Evolutionary conservation across 2,888 invertebrate species (phyloP).

Genomic region (Polymixis flavicincta): DNA sequence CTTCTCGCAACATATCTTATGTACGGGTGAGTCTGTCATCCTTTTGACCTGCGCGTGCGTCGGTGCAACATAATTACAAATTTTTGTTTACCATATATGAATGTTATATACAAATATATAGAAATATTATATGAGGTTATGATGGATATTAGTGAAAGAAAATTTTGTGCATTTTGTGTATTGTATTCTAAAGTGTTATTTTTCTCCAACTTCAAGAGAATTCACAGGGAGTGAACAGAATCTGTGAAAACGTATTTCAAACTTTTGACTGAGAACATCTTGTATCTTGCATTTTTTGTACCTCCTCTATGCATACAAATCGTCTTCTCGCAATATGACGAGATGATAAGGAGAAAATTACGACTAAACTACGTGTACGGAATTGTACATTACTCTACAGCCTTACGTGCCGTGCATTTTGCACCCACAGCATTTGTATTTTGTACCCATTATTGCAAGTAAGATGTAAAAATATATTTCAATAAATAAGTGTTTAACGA

Average conservation of each 20-base stretch:
- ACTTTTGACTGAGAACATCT: no score
- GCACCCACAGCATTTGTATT: no score
- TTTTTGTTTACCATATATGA: slow-evolving; percentile 25
- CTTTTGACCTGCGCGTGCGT: slow-evolving; percentile 80
- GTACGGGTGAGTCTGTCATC: slow-evolving; percentile 84
- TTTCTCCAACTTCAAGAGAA: not conserved
- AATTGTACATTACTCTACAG: no score
- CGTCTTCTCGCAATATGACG: not conserved
- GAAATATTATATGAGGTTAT: not conserved
- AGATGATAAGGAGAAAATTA: not conserved
- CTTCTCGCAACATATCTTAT: slow-evolving; percentile 91
- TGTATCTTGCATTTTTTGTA: not conserved
- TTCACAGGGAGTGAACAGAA: not conserved
- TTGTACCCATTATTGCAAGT: no score
- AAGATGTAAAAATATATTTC: no score
- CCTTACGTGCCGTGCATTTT: no score
- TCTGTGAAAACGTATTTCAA: not conserved
- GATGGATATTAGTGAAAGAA: slow-evolving; percentile 2
- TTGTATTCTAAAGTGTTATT: not conserved
- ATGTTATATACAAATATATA: slow-evolving; percentile 2
- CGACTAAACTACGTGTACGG: not conserved
- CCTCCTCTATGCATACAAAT: not conserved
- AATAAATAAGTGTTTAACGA: no score
- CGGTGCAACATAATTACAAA: slow-evolving; percentile 72
- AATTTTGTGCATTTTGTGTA: slow-evolving; percentile 1